Percentiles rank a stretch among this genome's conserved stretches.
These are phyloP conservation scores for Cotesia glomerata DNA, from an alignment of 1,140 invertebrate genomes.

Conservation along the genomic window DNA sequence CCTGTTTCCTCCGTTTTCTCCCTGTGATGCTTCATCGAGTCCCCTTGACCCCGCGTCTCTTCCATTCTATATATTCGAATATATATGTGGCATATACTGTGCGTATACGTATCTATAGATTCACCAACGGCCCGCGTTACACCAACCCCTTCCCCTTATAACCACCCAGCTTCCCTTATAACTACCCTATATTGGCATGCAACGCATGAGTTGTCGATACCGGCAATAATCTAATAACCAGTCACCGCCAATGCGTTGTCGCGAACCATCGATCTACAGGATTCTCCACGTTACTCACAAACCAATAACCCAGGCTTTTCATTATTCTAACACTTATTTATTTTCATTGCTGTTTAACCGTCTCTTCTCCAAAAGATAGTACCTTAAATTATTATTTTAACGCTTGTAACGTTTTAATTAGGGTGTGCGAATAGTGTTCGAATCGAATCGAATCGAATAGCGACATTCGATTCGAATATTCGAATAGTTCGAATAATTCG, in stretches of 20 bases:
- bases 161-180: slow-evolving; percentile 22
- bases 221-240: slow-evolving; percentile 64
- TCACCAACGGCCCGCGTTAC: slow-evolving; percentile 26
- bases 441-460: too few species aligned
- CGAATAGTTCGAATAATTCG: too few species aligned
- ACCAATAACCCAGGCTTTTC: slow-evolving; percentile 48
- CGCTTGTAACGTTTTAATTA: neutral
- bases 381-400: too few species aligned
- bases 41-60: slow-evolving; percentile 2
- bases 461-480: too few species aligned
- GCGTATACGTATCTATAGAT: slow-evolving; percentile 12
- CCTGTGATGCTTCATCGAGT: slow-evolving; percentile 34
- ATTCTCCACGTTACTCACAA: slow-evolving; percentile 51
- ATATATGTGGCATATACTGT: slow-evolving; percentile 20
- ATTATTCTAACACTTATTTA: neutral
- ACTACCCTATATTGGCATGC: slow-evolving; percentile 40
- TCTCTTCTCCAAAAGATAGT: neutral
- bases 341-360: neutral
- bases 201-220: slow-evolving; percentile 60
- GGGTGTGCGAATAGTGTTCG: too few species aligned
- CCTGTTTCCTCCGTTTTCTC: slow-evolving; percentile 51
- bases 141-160: slow-evolving; percentile 17
- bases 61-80: slow-evolving; percentile 25
- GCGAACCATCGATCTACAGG: slow-evolving; percentile 57
- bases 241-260: slow-evolving; percentile 54